phyloP scores from a whole-genome alignment of 2,113 vertebrate genomes.

The Ascaphus truei region DNA sequence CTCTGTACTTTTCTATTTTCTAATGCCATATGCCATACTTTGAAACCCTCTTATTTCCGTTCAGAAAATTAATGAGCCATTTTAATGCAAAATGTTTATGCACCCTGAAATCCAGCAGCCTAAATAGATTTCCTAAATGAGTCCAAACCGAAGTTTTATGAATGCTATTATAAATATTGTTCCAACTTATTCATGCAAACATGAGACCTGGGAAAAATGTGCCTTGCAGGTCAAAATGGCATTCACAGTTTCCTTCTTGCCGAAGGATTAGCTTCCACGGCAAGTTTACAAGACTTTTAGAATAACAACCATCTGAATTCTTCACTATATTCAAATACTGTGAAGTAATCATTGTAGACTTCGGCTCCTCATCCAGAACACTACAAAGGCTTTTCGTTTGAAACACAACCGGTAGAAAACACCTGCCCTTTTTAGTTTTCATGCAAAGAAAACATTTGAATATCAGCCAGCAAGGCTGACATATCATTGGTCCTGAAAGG shows the following conservation, averaged over 20 bases:
- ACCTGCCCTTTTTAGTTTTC: conserved; percentile 5
- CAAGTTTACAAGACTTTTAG: background rate
- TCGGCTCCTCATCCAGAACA: background rate
- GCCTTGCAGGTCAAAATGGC: conserved; percentile 6
- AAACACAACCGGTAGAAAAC: background rate
- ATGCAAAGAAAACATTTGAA: conserved; percentile 16
- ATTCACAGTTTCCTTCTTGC: background rate
- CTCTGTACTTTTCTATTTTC: conserved; percentile 45
- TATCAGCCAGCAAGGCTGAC: background rate
- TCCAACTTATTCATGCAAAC: conserved; percentile 19
- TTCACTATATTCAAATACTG: conserved; percentile 4
- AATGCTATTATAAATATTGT: conserved; percentile 43
- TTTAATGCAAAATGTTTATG: conserved; percentile 59
- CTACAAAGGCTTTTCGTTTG: background rate
- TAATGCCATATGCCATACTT: background rate
- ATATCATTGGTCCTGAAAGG: background rate
- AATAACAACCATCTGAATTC: background rate
- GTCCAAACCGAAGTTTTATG: conserved; percentile 48
- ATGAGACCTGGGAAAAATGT: background rate
- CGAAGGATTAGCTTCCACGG: background rate
- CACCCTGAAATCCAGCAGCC: conserved; percentile 44
- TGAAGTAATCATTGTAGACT: background rate
- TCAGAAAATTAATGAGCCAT: conserved; percentile 49
- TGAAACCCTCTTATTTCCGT: conserved; percentile 5
- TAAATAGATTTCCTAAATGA: conserved; percentile 52